A percentile compares a stretch with the other conserved stretches of the same genome.
phyloP scores from a whole-genome alignment of 1,140 invertebrate genomes.

The Triops longicaudatus region DNA sequence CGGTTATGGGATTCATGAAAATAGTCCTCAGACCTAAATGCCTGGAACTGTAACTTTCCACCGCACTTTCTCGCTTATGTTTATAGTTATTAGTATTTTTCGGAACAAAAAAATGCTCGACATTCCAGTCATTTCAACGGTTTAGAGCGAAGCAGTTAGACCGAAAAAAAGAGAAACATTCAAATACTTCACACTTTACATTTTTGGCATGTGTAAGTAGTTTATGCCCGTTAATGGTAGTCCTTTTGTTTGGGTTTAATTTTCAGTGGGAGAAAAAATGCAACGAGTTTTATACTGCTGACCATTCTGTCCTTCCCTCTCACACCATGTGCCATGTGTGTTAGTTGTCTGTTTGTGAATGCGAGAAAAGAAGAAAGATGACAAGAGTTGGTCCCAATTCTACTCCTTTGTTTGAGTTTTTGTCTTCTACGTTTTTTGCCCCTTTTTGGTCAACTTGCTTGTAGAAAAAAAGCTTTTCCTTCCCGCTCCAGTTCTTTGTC shows the following conservation, averaged over 20 bases:
- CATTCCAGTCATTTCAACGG: conserved; percentile 9
- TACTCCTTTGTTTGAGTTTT: neutral
- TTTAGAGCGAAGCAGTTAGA: neutral
- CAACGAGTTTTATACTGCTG: conserved; percentile 15
- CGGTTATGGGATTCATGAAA: neutral
- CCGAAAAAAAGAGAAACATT: neutral
- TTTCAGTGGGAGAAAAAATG: conserved; percentile 10
- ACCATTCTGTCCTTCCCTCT: conserved; percentile 1
- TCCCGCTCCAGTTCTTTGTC: neutral
- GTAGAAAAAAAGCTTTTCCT: conserved; percentile 3
- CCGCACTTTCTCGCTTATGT: neutral
- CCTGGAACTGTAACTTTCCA: neutral
- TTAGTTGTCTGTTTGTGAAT: neutral
- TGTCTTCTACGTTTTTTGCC: neutral
- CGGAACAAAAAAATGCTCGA: neutral
- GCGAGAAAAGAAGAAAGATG: neutral
- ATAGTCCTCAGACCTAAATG: neutral
- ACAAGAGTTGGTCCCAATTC: neutral
- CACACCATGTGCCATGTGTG: neutral
- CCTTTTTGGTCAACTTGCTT: conserved; percentile 12
- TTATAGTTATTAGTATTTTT: neutral
- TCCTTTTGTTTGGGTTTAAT: neutral
- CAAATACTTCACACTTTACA: neutral
- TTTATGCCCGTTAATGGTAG: neutral
- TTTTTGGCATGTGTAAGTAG: neutral